Percentiles rank a stretch among this genome's conserved stretches.
These are phyloP conservation scores for Polietes domitor DNA, from an alignment of 2,888 invertebrate species.

Conservation along the genomic window DNA sequence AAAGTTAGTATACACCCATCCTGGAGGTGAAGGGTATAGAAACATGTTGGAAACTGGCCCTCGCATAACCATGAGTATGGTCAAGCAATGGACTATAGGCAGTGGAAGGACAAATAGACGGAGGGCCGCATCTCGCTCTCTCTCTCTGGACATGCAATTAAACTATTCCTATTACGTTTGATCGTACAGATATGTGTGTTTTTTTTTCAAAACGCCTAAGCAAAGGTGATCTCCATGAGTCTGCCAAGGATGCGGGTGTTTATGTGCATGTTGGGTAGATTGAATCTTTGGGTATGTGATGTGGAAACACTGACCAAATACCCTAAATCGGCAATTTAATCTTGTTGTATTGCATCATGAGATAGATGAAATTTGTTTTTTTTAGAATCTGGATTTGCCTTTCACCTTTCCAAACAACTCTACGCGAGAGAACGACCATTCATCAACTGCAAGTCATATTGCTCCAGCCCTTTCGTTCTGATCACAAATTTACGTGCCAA, in stretches of 20 bases:
- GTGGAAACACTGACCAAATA: constrained; percentile 59
- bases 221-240: background rate
- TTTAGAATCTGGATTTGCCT: constrained; percentile 66
- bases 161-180: constrained; percentile 12
- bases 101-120: no score
- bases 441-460: no score
- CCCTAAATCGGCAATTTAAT: constrained; percentile 57
- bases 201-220: no score
- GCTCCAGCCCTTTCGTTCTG: no score
- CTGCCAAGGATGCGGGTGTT: no score
- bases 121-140: no score
- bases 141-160: background rate
- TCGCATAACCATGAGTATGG: background rate
- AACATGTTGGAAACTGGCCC: constrained; percentile 15
- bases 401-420: no score
- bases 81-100: no score
- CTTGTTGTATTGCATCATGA: background rate
- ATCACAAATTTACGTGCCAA: no score
- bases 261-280: background rate
- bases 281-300: constrained; percentile 21
- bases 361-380: background rate
- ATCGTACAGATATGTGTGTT: background rate
- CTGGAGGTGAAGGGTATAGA: no score
- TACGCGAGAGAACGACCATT: no score
- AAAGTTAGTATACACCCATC: no score